These are phyloP conservation scores for Lepas anatifera DNA, from an alignment of 2,888 invertebrate genomes.

Conservation along the genomic window DNA sequence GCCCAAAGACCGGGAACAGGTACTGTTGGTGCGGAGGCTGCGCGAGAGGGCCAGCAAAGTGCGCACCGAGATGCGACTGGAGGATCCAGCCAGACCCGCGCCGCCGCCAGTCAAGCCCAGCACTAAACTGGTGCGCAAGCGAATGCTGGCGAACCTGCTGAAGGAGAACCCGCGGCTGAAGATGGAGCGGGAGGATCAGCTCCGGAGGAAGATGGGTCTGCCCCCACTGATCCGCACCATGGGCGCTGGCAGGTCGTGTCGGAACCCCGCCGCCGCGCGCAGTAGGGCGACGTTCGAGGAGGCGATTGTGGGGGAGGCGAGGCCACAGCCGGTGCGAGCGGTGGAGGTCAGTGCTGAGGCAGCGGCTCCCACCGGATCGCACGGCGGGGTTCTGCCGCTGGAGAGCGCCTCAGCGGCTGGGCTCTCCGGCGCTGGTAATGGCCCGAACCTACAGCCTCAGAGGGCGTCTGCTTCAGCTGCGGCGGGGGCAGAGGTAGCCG, in stretches of 20 bases:
- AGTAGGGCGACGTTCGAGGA: neutral
- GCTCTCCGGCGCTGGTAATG: neutral
- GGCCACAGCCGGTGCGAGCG: too few species aligned
- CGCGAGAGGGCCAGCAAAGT: neutral
- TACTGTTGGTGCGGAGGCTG: neutral
- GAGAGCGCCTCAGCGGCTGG: neutral
- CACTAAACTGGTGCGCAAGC: constrained; percentile 1
- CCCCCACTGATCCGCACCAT: too few species aligned
- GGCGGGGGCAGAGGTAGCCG: neutral
- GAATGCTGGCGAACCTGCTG: neutral
- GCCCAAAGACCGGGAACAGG: neutral
- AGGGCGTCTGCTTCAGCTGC: neutral
- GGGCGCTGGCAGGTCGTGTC: neutral
- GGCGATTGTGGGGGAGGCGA: neutral
- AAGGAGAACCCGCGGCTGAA: neutral
- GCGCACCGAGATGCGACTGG: neutral
- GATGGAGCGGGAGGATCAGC: neutral
- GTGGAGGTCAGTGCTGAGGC: too few species aligned
- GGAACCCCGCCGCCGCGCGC: neutral
- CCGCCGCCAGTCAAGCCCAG: neutral
- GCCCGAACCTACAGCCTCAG: neutral
- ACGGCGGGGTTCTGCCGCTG: neutral
- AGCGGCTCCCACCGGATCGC: too few species aligned
- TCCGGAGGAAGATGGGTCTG: neutral
- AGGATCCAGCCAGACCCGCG: neutral